Conservation (phyloP, 2,113 vertebrate genomes). For the Trachemys scripta region DNA sequence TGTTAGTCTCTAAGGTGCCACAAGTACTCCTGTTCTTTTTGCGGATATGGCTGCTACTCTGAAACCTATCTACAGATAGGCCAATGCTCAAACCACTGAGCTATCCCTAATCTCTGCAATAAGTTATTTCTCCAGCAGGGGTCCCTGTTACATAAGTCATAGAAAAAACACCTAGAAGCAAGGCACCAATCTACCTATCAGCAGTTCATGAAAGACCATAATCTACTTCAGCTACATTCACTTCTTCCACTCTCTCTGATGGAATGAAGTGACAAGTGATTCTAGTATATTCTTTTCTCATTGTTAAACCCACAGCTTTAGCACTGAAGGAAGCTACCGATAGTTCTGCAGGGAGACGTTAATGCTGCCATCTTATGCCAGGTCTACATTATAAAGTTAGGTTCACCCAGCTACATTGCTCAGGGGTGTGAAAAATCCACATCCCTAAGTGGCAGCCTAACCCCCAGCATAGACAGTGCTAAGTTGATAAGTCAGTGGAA, state of each 20-base stretch:
- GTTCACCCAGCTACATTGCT: background rate
- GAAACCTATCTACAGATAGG: background rate
- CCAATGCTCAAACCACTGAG: no score
- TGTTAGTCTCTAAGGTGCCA: no score
- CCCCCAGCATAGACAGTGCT: background rate
- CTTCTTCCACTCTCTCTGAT: fast-evolving
- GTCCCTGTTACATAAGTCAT: background rate
- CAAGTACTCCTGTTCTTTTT: no score
- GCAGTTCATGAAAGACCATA: fast-evolving
- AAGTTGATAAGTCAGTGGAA: background rate
- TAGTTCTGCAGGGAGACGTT: background rate
- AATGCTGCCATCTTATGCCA: background rate
- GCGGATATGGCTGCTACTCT: no score
- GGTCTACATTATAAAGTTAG: background rate
- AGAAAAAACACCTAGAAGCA: fast-evolving
- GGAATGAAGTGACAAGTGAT: background rate
- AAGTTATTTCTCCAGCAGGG: background rate
- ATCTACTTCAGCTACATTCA: background rate
- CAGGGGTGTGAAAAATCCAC: background rate
- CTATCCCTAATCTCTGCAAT: background rate
- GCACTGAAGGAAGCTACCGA: background rate
- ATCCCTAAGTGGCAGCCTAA: background rate
- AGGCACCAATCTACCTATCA: background rate
- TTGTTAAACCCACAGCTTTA: no score
- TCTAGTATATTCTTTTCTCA: background rate